Conservation (phyloP, 1,140 invertebrate species). For the Berghia stephanieae region DNA sequence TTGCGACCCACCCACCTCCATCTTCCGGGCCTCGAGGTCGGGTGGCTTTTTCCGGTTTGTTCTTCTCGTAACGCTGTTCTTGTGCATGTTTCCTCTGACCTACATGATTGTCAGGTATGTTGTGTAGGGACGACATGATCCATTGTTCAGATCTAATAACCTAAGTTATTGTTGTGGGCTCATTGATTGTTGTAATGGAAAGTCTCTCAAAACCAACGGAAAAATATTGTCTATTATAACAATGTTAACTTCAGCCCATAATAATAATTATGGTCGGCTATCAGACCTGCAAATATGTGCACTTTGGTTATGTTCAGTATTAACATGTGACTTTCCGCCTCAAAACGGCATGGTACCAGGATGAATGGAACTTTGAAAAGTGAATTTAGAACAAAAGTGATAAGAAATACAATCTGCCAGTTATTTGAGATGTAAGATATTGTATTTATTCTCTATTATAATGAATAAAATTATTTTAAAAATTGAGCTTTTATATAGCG, state of each 20-base stretch:
- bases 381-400: too few species aligned
- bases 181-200: not conserved
- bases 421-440: too few species aligned
- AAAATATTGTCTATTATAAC: not conserved
- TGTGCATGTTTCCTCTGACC: conserved; percentile 49
- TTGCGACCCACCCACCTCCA: conserved; percentile 47
- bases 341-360: too few species aligned
- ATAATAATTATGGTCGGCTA: not conserved
- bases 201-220: not conserved
- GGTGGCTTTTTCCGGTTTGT: conserved; percentile 56
- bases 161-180: not conserved
- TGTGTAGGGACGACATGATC: not conserved
- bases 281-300: not conserved
- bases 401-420: too few species aligned
- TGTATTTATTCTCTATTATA: too few species aligned
- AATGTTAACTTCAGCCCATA: not conserved
- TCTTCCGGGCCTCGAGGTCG: conserved; percentile 57
- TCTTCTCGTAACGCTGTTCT: conserved; percentile 51
- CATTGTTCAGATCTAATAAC: not conserved
- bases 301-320: too few species aligned
- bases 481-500: too few species aligned
- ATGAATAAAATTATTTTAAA: too few species aligned
- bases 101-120: conserved; percentile 55
- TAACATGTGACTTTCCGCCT: too few species aligned
- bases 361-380: too few species aligned